Evolutionary conservation across 2,888 invertebrate genomes (phyloP).

Genomic region (Lapara coniferarum): DNA sequence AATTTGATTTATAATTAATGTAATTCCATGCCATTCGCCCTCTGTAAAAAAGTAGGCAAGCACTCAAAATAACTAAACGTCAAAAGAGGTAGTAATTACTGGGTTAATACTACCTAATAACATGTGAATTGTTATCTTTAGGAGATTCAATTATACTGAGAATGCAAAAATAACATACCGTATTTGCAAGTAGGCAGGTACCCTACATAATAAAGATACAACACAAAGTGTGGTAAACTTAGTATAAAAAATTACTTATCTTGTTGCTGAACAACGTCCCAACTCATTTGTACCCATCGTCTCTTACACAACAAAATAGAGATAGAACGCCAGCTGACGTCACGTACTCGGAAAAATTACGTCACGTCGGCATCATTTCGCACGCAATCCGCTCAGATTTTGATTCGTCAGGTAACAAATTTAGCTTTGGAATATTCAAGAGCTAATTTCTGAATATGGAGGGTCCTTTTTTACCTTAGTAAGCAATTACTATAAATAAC

Average conservation of each 20-base stretch:
- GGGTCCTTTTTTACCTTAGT: background rate
- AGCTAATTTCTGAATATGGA: background rate
- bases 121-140: too few species aligned
- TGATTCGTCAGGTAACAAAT: conserved; percentile 1
- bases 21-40: too few species aligned
- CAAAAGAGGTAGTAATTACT: background rate
- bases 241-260: background rate
- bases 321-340: conserved; percentile 1
- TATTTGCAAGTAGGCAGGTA: background rate
- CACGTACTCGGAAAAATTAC: conserved; percentile 20
- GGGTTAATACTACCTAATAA: too few species aligned
- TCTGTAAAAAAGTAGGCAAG: background rate
- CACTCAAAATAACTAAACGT: background rate
- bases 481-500: too few species aligned
- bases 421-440: background rate
- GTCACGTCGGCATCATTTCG: conserved; percentile 12
- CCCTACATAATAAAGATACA: background rate
- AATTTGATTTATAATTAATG: too few species aligned
- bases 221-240: background rate
- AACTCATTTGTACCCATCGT: background rate
- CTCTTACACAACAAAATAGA: background rate
- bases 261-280: background rate
- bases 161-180: too few species aligned
- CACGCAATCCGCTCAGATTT: conserved; percentile 15
- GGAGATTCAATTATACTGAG: too few species aligned